Conservation (phyloP, 2,888 invertebrate species). For the Choreutis nemorana region DNA sequence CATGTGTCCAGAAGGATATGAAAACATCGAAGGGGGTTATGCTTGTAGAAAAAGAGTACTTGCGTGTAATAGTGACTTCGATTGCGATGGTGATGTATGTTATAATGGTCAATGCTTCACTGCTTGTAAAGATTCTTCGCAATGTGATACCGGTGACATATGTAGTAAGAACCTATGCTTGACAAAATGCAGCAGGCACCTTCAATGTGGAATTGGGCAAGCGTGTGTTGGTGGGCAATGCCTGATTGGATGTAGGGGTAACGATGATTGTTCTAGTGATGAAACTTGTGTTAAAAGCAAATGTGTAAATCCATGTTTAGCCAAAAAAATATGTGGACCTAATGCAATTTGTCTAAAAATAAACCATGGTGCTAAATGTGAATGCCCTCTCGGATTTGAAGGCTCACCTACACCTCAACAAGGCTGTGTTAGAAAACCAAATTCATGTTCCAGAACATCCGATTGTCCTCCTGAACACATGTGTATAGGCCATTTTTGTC, state of each 20-base stretch:
- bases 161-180: conserved; percentile 82
- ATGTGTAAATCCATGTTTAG: conserved; percentile 84
- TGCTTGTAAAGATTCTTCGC: conserved; percentile 78
- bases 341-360: conserved; percentile 82
- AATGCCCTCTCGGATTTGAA: conserved; percentile 85
- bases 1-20: conserved; percentile 78
- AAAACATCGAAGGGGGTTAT: conserved; percentile 62
- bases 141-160: conserved; percentile 81
- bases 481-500: conserved; percentile 82
- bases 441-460: conserved; percentile 69
- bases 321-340: conserved; percentile 80
- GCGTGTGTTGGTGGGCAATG: conserved; percentile 85
- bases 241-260: conserved; percentile 83
- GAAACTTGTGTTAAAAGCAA: conserved; percentile 86
- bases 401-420: conserved; percentile 88
- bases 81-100: conserved; percentile 83
- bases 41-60: conserved; percentile 78
- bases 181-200: conserved; percentile 81
- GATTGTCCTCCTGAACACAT: conserved; percentile 81
- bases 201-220: conserved; percentile 80
- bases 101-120: conserved; percentile 84
- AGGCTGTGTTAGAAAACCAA: conserved; percentile 86
- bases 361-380: conserved; percentile 79
- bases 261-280: conserved; percentile 78
- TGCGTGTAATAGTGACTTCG: conserved; percentile 73